Base-by-base conservation (phyloP, 1,140 invertebrate genomes). In the Papilio dardanus region DNA sequence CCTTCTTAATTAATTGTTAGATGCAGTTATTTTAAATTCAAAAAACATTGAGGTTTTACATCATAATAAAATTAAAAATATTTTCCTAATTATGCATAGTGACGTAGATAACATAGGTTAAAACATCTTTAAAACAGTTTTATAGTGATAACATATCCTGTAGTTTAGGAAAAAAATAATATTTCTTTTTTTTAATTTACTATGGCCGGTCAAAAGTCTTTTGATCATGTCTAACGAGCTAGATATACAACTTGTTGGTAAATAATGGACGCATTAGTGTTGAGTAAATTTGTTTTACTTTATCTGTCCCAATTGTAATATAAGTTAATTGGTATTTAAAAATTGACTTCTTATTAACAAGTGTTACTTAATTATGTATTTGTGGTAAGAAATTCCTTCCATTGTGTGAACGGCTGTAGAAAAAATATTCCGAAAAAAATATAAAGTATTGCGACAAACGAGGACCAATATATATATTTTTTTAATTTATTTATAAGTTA, bases 201-300 rank as follows among this genome's bases (percentile, higher is more conserved):
- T 35, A 68, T 35, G n/a, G 19, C 31, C 31, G 16, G 33, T 68
- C 31, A n/a, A 28, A 68, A 68, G 66, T 35, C 66, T 68, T 68
- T 68, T 68, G 66, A 71, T 42, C n/a, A 46, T 46, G 33, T 28
- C 54, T 71, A 46, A 50, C 40, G 66, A 37, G 30, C 28, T 19
- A 31, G 50, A 50, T 28, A 54, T 71, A 31, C 21, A 50, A 71
- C 30, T 16, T 71, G 14, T 50, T 19, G 6, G 42, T 71, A 71
- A 71, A 71, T 42, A 42, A 71, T 54, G 69, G 69, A 30, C 24
- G 69, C 69, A 71, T 71, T 71, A 71, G 69, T 50, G 28, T 71
- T 50, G 19, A 71, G 28, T 71, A 71, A 21, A 50, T 50, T 31
- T 71, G 46, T n/a, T 30, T 37, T 37, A 2, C 31, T 30, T 71